Base-by-base conservation (phyloP, 2,113 vertebrate species). In the Syrrhaptes paradoxus region DNA sequence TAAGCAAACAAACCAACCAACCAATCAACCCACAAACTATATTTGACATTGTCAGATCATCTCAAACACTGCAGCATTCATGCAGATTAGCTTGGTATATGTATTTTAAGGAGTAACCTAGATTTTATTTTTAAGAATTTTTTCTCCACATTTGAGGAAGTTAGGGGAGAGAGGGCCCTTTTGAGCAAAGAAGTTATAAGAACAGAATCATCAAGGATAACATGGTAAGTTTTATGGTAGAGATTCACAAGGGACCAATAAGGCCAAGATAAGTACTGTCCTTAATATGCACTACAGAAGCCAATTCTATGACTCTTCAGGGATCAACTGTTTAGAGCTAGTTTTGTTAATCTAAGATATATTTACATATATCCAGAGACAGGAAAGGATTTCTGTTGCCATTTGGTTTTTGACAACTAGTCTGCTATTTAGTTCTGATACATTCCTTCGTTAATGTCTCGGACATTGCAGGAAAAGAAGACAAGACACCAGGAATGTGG, bases 381-480 rank as follows among this genome's bases (percentile, higher is more conserved):
- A 91, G 65, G 77, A 85, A 95, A 78, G 57, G 62, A 92, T 95
- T 96, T 92, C 87, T 95, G 73, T 92, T 91, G 91, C 84, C 77
- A 43, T 96, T 97, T 95, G 89, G 45, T 78, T 95, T 97, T 95
- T 95, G 95, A 96, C 96, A 96, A 95, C 94, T 82, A 87, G 89
- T 95, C 96, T 96, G 94, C 91, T 96, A 92, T 95, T 97, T 96
- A 93, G 93, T 95, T 96, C 94, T 97, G 91, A 89, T 97, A 96
- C 94, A 95, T 96, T 95, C 96, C 78, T 94, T 96, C 95, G 93
- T 96, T 95, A 95, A 95, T 97, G 93, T 95, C 87, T 95, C 95
- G 91, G 93, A 95, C 95, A 87, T 75, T 78, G 81, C 89, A 96
- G 92, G 91, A 93, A 97, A 95, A 96, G 93, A 96, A 96, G 96